Conservation (phyloP, 2,888 invertebrate genomes). For the Pristionchus mayeri region DNA sequence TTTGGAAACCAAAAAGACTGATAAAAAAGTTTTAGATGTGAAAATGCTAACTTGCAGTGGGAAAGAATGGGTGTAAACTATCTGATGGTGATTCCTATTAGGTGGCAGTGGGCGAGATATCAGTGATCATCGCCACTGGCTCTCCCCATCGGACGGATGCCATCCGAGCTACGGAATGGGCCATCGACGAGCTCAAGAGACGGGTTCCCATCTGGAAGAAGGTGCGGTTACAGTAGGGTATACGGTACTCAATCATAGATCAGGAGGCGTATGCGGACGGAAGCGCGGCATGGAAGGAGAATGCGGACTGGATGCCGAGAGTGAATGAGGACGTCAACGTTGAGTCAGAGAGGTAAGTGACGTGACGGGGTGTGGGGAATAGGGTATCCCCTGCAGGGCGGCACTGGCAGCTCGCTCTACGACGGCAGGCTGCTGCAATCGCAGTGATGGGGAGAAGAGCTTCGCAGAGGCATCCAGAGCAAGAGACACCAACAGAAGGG, state of each 20-base stretch:
- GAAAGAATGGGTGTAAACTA: too few species aligned
- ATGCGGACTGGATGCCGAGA: constrained; percentile 48
- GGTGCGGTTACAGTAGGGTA: constrained; percentile 51
- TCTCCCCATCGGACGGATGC: constrained; percentile 71
- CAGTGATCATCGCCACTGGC: constrained; percentile 71
- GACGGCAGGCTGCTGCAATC: not conserved
- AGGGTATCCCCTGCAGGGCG: not conserved
- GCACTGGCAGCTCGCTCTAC: not conserved
- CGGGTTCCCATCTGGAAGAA: constrained; percentile 74
- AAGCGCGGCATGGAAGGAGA: constrained; percentile 48
- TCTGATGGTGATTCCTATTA: constrained; percentile 32
- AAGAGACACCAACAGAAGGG: constrained; percentile 33
- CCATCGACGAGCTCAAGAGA: constrained; percentile 70
- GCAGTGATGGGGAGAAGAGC: constrained; percentile 22
- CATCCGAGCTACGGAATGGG: constrained; percentile 68
- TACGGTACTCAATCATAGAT: not conserved
- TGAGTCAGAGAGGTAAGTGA: not conserved
- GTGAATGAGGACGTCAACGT: not conserved
- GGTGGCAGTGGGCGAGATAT: constrained; percentile 69
- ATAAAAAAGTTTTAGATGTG: too few species aligned
- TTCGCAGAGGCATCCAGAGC: constrained; percentile 42
- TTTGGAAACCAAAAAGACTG: too few species aligned
- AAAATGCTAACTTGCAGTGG: too few species aligned
- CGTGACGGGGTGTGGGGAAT: too few species aligned
- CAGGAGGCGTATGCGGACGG: constrained; percentile 50